phyloP scores from a whole-genome alignment of 1,140 invertebrate species.

The Pygmarrhopalites habei region DNA sequence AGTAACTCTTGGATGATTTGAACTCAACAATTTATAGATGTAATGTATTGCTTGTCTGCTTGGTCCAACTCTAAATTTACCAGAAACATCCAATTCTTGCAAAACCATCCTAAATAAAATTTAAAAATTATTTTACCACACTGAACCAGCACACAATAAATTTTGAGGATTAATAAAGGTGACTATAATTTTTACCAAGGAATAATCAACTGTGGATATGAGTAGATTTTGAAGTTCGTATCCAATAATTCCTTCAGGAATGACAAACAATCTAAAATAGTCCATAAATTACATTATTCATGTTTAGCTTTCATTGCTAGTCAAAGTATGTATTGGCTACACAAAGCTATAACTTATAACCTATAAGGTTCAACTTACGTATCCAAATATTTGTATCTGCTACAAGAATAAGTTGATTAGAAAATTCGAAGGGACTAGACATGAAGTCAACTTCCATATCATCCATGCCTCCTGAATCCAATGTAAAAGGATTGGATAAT shows the following conservation, averaged over 20 bases:
- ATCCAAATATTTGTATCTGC: slow-evolving; percentile 39
- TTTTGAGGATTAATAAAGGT: too few species aligned
- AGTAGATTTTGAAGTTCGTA: slow-evolving; percentile 11
- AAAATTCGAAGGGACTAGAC: too few species aligned
- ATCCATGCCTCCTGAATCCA: too few species aligned
- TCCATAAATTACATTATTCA: not conserved
- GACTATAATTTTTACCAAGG: too few species aligned
- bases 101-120: slow-evolving; percentile 39
- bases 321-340: not conserved
- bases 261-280: slow-evolving; percentile 10
- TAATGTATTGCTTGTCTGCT: slow-evolving; percentile 14
- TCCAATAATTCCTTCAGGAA: slow-evolving; percentile 24
- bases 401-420: slow-evolving; percentile 25
- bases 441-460: too few species aligned
- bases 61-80: not conserved
- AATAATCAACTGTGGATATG: slow-evolving; percentile 24
- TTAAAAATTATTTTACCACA: too few species aligned
- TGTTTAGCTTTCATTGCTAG: too few species aligned
- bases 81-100: slow-evolving; percentile 33
- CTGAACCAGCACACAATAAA: too few species aligned
- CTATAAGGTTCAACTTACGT: slow-evolving; percentile 14
- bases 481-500: too few species aligned
- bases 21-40: slow-evolving; percentile 23
- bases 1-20: slow-evolving; percentile 31
- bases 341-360: not conserved